Conservation (phyloP, 1,140 invertebrate species). For the Microplitis mediator region DNA sequence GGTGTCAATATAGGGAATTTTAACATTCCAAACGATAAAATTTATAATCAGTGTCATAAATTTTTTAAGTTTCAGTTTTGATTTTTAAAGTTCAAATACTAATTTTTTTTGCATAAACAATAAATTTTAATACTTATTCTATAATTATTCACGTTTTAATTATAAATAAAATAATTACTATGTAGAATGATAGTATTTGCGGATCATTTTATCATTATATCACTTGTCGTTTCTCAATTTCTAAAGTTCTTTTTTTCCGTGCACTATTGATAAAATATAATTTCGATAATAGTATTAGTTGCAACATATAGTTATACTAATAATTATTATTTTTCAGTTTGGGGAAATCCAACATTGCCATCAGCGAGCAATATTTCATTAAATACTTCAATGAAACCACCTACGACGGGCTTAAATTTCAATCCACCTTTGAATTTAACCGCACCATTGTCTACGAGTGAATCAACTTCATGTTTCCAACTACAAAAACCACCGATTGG, state of each 20-base stretch:
- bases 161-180: too few species aligned
- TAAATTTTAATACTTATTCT: too few species aligned
- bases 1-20: too few species aligned
- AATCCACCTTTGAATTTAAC: slow-evolving; percentile 56
- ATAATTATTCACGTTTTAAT: too few species aligned
- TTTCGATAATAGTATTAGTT: neutral
- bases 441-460: slow-evolving; percentile 49
- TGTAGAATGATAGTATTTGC: too few species aligned
- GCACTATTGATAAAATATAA: neutral
- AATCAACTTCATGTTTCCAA: slow-evolving; percentile 65
- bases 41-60: too few species aligned
- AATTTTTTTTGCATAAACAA: too few species aligned
- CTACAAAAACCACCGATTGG: slow-evolving; percentile 74
- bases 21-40: too few species aligned
- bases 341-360: slow-evolving; percentile 50
- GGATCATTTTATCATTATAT: too few species aligned
- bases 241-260: slow-evolving; percentile 5
- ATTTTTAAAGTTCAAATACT: too few species aligned
- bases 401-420: slow-evolving; percentile 59
- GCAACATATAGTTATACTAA: neutral
- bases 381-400: slow-evolving; percentile 62
- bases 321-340: slow-evolving; percentile 50
- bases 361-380: slow-evolving; percentile 59
- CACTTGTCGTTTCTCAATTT: too few species aligned
- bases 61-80: too few species aligned